Conservation (phyloP, 92 coral and sea anemone genomes). For the Epizoanthus scotinus region DNA sequence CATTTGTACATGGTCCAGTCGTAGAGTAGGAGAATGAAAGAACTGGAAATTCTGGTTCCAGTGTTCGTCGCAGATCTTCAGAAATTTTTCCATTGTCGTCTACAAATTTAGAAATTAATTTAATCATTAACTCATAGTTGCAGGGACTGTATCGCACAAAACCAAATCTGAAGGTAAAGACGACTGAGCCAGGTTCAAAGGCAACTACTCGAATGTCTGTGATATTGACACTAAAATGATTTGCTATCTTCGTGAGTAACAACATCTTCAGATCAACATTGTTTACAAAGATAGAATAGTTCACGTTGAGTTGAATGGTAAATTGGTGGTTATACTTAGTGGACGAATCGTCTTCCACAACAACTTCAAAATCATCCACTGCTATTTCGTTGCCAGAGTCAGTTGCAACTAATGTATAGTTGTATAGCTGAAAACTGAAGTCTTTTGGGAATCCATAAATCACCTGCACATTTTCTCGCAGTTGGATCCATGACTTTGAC, state of each 20-base stretch:
- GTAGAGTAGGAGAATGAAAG: slow-evolving; percentile 48
- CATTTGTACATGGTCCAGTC: slow-evolving; percentile 47
- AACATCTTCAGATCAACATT: slow-evolving; percentile 67
- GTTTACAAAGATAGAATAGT: slow-evolving; percentile 65
- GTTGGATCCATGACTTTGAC: slow-evolving; percentile 75
- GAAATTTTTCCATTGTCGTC: slow-evolving; percentile 57
- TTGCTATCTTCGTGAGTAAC: slow-evolving; percentile 65
- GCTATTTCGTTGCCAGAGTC: slow-evolving; percentile 69
- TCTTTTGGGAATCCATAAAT: slow-evolving; percentile 45
- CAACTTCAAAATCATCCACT: slow-evolving; percentile 74
- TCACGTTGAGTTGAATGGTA: slow-evolving; percentile 52
- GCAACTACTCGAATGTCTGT: slow-evolving; percentile 69
- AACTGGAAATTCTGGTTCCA: slow-evolving; percentile 69
- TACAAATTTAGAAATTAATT: slow-evolving; percentile 41
- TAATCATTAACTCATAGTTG: slow-evolving; percentile 16
- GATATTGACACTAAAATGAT: slow-evolving; percentile 61
- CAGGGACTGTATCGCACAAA: slow-evolving; percentile 62
- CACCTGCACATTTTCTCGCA: slow-evolving; percentile 55
- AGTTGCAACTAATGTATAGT: slow-evolving; percentile 60
- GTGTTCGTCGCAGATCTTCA: slow-evolving; percentile 48
- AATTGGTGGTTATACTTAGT: slow-evolving; percentile 54
- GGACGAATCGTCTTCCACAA: slow-evolving; percentile 55
- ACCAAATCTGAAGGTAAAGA: slow-evolving; percentile 70
- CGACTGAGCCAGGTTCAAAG: slow-evolving; percentile 62
- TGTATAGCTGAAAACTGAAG: slow-evolving; percentile 13